Base-by-base conservation (phyloP, 2,797 vertebrate genomes). In the Pampus argenteus region DNA sequence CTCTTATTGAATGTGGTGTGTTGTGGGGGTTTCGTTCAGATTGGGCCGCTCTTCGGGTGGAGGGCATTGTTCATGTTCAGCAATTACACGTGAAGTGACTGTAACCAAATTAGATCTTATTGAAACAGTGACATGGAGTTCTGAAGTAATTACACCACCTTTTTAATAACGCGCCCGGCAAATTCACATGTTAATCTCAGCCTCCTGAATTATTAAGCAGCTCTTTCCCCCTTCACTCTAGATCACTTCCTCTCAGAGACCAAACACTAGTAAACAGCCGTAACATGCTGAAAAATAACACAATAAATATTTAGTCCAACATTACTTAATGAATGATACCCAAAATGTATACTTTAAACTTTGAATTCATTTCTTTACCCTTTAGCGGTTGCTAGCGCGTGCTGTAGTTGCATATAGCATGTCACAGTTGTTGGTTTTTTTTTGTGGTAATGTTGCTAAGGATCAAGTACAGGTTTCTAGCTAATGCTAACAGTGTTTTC, bases 201-300 rank as follows among this genome's bases (percentile, higher is more conserved):
- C 74, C 55, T 92, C 75, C 81, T 95, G 91, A 95, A 95, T 95
- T 93, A 95, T 95, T 94, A 90, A 95, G 86, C 90, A 91, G 88
- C 85, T 90, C 83, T 81, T 91, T 92, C 78, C 69, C 76, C 15
- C 20, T 78, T 80, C 82, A 73, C 65, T 22, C 64, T 71, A 62
- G 66, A 86, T 86, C 79, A 55, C 70, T 76, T 88, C 60, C 75
- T 72, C 68, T 76, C 58, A 56, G 50, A 69, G 47, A 44, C 59
- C 3, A 25, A 47, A 36, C 29, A 15, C 44, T 9, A 2, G 61
- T 2, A 52, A 28, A 65, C 38, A 11, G 23, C 9, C 10, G 5
- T 1, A 11, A 69, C 29, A 45, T 28, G 25, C 25, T 31, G 1
- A 55, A 60, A 71, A 60, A 18, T 6, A 42, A 45, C 2, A 23